Base-by-base conservation (phyloP, 2,888 invertebrate genomes). In the Gasteruption jaculator region DNA sequence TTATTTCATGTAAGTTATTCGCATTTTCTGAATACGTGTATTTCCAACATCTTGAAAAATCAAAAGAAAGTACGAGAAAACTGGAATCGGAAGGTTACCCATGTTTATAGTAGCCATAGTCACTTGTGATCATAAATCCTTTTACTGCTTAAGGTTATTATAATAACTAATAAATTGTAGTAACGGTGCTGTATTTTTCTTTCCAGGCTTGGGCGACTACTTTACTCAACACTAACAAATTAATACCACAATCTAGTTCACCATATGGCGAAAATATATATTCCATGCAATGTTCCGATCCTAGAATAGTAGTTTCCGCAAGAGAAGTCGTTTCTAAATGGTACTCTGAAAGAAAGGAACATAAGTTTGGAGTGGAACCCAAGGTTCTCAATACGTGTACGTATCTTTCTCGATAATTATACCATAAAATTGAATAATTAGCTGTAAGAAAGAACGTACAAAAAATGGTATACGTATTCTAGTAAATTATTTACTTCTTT, bases 311-410 rank as follows among this genome's bases (percentile, higher is more conserved):
- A 48, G 77, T 85, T 10, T 77, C 76, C 33, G 84, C 85, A 11
- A 76, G 77, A 51, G 83, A 85, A 54, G 82, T 85, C 11, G 77
- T 85, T 4, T 80, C 83, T 3, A 81, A 79, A 64, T 88, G 87
- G 88, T 88, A 88, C 66, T 79, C 78, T 24, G 87, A 87, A 71
- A 82, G 81, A 40, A 82, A 83, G 56, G 77, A 82, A 25, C 83
- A 80, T 63, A 76, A 77, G 16, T 86, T 83, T 57, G 83, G 83
- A 2, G 71, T 64, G 22, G 86, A 86, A 62, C 85, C 85, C 3
- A 78, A 76, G 52, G 71, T 77, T 25, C 65, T 84, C 7, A 76
- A 75, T 31, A 80, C 84, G 35, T 85, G 85, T 48, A 77, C 78
- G 65, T 81, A 86, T 8, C 31, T 22, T 21, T 18, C 24, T 18